Evolutionary conservation across 2,797 vertebrate genomes (phyloP), one percentile per base, ranked within the genome.

Genomic region (Apogon talboti): DNA sequence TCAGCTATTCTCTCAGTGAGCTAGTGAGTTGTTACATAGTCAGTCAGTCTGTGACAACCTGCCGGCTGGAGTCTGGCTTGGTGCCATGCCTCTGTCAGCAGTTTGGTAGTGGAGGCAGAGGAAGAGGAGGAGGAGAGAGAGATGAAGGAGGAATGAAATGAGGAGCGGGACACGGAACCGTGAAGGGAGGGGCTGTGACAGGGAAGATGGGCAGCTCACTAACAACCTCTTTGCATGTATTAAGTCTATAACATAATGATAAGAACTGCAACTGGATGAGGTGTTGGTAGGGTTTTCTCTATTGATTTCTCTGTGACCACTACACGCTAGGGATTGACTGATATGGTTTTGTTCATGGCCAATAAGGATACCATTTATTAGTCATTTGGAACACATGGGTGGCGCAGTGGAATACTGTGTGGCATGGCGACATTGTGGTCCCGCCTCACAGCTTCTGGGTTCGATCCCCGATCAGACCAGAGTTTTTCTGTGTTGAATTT

Each of bases 201-300:
- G 66, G 61, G 52, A 58, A 87, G 87, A 91, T 33, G 71, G 90
- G 82, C 86, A 83, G 81, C 75, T 82, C 57, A 45, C 66, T 86
- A 83, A 86, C 78, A 79, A 64, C 76, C 66, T 79, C 47, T 80
- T 69, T 74, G 58, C n/a, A 10, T 82, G 76, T 57, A 89, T 91
- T 85, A 88, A 69, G 48, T 48, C 54, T 64, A 69, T 74, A 76
- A 83, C 83, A 49, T 37, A 63, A 74, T 66, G 79, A 79, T 75
- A 78, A 81, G 72, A 82, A 58, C 63, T 59, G 66, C 40, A 41
- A 59, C 52, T 40, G 52, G 50, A 63, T 35, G 72, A 58, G 44
- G 46, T 18, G 2, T 40, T 21, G 53, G 33, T 15, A 43, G 49
- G 50, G 66, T 45, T 64, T 69, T 82, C 66, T 62, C 51, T 63